Base-by-base conservation (phyloP, 1,140 invertebrate genomes). In the Pygmarrhopalites habei region DNA sequence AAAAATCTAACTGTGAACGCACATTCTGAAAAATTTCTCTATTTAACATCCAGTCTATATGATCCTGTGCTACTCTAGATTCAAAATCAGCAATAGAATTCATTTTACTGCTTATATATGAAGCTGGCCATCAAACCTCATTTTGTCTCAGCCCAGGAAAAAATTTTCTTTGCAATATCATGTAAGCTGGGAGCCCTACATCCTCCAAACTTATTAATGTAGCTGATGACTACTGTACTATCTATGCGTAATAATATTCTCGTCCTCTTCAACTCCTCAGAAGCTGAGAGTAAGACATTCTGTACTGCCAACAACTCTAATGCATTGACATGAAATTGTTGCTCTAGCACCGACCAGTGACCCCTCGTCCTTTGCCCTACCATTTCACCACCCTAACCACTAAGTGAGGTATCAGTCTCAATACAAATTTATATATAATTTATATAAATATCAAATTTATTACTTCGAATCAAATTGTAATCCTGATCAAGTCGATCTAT, bases 231-330 rank as follows among this genome's bases (percentile, higher is more conserved):
- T 1, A 39, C 53, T 1, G 49, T 32, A 41, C 44, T 65, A 28
- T 65, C 64, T 15, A 65, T 39, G 15, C 52, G 51, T 10, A 46
- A 23, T 23, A 60, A 32, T 23, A 65, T 21, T n/a, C 19, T 39
- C 1, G 12, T 46, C 21, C 58, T 61, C 7, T 10, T 5, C 2
- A 15, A 2, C 23, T 23, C 23, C 1, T 1, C 58, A 0, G 21
- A n/a, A 35, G 61, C 56, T 1, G 29, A 26, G 10, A 19, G 30
- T 23, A 65, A 32, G 30, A 29, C 41, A n/a, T 56, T 35, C 53
- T n/a, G 35, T 3, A 58, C 25, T 2, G 64, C 64, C 35, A 56
- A 57, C n/a, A 65, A 21, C 57, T 65, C 64, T 41, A 61, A 49
- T 5, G 25, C 58, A 51, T 65, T 65, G 21, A 65, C 61, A 41